phyloP scores from a whole-genome alignment of 2,888 invertebrate genomes.

The Luperina testacea region DNA sequence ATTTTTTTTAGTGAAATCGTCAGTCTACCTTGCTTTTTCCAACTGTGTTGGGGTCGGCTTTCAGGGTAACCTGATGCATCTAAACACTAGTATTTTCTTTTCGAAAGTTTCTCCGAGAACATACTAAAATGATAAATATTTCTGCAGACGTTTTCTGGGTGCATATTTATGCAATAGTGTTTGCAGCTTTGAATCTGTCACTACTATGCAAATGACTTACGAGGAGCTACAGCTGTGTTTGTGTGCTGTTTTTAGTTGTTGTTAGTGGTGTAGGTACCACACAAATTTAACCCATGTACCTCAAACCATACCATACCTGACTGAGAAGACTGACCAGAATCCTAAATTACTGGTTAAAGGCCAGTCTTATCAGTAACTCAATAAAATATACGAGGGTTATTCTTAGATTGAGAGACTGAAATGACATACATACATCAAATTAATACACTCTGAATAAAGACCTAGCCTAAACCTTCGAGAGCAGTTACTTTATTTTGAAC shows the following conservation, averaged over 20 bases:
- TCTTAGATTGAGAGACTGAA: background rate
- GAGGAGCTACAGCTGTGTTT: background rate
- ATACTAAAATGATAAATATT: background rate
- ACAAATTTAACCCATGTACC: background rate
- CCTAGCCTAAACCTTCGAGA: no score
- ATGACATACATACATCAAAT: background rate
- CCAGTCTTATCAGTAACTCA: background rate
- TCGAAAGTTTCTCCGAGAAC: no score
- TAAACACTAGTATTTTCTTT: background rate
- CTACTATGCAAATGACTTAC: background rate
- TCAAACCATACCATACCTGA: background rate
- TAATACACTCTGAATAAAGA: background rate
- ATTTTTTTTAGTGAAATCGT: background rate
- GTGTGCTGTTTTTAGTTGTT: no score
- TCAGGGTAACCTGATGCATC: background rate
- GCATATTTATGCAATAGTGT: background rate
- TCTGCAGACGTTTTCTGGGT: no score
- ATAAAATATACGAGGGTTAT: background rate
- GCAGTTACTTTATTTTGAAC: no score
- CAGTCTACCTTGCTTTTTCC: background rate
- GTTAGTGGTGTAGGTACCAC: background rate
- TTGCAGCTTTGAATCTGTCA: background rate
- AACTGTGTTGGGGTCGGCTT: background rate
- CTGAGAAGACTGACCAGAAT: background rate
- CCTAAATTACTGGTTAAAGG: background rate